A percentile compares a stretch with the other conserved stretches of the same genome.
Conservation (phyloP, 2,888 invertebrate genomes). For the Euspilapteryx auroguttella region DNA sequence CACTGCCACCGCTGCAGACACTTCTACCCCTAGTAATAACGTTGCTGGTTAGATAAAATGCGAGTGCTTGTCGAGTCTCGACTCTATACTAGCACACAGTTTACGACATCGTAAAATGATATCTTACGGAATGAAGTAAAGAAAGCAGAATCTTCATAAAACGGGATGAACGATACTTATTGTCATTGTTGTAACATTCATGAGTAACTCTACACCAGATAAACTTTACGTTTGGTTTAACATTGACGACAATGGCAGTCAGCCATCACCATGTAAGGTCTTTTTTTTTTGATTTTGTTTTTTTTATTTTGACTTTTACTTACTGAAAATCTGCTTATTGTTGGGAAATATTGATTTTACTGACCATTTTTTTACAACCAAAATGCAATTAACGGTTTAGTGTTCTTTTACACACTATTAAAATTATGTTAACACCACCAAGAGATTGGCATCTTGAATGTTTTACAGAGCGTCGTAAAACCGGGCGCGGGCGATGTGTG, state of each 20-base stretch:
- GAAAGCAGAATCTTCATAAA: too few relatives aligned
- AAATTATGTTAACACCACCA: not conserved
- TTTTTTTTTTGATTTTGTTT: too few relatives aligned
- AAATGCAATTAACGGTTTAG: too few relatives aligned
- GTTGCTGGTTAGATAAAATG: conserved; percentile 2
- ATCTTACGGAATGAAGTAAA: not conserved
- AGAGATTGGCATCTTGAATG: conserved; percentile 1
- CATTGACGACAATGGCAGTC: too few relatives aligned
- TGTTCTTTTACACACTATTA: conserved; percentile 1
- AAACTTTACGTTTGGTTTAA: too few relatives aligned
- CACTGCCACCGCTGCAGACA: conserved; percentile 1
- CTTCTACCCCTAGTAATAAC: conserved; percentile 2
- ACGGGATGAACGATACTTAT: too few relatives aligned
- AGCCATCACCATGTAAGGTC: too few relatives aligned
- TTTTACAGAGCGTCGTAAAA: conserved; percentile 19
- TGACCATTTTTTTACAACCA: too few relatives aligned
- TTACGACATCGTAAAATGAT: conserved; percentile 3
- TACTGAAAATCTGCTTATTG: conserved; percentile 36
- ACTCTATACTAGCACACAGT: conserved; percentile 1
- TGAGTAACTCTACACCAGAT: too few relatives aligned
- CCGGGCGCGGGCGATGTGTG: conserved; percentile 20
- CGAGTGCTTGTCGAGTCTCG: conserved; percentile 1
- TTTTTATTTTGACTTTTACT: too few relatives aligned
- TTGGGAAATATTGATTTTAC: conserved; percentile 20
- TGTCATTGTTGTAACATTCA: too few relatives aligned